A percentile compares a stretch with the other conserved stretches of the same genome.
Evolutionary conservation across 1,140 invertebrate species (phyloP).

Genomic region (Pomacea maculata): DNA sequence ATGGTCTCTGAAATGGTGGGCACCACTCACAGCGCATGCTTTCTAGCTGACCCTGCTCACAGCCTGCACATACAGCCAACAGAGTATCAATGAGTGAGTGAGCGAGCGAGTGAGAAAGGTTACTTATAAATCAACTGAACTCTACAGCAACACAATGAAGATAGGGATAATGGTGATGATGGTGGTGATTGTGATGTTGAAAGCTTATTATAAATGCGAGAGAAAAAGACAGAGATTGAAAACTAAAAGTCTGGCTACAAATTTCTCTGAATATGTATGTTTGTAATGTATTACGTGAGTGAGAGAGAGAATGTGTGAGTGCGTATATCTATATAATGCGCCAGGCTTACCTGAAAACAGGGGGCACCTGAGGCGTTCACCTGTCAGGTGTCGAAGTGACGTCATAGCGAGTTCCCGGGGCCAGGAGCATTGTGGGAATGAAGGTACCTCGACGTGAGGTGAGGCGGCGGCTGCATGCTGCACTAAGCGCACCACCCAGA

Average conservation of each 20-base stretch:
- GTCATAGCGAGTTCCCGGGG: slow-evolving; percentile 7
- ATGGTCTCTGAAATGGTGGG: slow-evolving; percentile 12
- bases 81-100: background rate
- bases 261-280: too few species aligned
- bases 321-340: too few species aligned
- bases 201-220: background rate
- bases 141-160: background rate
- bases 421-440: slow-evolving; percentile 15
- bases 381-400: slow-evolving; percentile 3
- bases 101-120: background rate
- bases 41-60: slow-evolving; percentile 1
- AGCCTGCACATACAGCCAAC: background rate
- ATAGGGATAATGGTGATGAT: background rate
- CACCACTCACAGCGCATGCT: slow-evolving; percentile 14
- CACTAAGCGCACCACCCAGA: slow-evolving; percentile 15
- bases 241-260: background rate
- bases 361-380: slow-evolving; percentile 8
- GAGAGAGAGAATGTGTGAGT: slow-evolving; percentile 11
- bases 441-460: background rate
- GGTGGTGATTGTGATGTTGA: background rate
- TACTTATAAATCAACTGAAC: background rate
- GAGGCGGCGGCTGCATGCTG: slow-evolving; percentile 2
- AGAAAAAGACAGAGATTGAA: background rate
- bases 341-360: slow-evolving; percentile 1
- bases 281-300: background rate